phyloP scores from a whole-genome alignment of 2,113 vertebrate genomes.

The Phocoena sinus region DNA sequence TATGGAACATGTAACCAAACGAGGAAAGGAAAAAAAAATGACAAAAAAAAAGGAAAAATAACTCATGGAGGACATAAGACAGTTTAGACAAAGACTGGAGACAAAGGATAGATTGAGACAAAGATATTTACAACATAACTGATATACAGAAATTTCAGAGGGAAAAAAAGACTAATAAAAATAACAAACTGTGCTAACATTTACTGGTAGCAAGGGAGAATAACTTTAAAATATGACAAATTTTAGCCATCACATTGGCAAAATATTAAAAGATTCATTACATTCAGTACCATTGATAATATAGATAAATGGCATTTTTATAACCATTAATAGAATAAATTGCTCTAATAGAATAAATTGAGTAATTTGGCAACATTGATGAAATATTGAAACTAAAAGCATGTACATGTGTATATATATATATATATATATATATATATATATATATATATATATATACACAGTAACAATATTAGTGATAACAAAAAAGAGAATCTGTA shows the following conservation, averaged over 20 bases:
- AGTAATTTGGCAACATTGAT: neutral
- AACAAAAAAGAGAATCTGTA: neutral
- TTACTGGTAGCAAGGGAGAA: neutral
- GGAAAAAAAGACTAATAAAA: neutral
- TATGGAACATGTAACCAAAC: neutral
- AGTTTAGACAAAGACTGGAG: neutral
- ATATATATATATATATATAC: neutral
- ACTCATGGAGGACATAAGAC: neutral
- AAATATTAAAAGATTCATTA: neutral
- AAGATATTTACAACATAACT: neutral
- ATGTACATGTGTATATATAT: neutral
- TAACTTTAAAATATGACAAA: neutral
- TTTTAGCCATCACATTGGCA: neutral
- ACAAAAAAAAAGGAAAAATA: neutral
- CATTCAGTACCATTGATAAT: neutral
- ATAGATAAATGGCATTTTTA: neutral
- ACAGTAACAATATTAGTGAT: neutral
- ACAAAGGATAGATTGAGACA: neutral
- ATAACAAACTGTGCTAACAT: neutral
- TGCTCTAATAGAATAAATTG: neutral
- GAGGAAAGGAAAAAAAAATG: neutral
- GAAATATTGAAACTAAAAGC: neutral
- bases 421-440: neutral
- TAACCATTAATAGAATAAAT: neutral
- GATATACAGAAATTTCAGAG: neutral